phyloP scores from a whole-genome alignment of 2,797 vertebrate genomes.

The Pangasius larnaudii region DNA sequence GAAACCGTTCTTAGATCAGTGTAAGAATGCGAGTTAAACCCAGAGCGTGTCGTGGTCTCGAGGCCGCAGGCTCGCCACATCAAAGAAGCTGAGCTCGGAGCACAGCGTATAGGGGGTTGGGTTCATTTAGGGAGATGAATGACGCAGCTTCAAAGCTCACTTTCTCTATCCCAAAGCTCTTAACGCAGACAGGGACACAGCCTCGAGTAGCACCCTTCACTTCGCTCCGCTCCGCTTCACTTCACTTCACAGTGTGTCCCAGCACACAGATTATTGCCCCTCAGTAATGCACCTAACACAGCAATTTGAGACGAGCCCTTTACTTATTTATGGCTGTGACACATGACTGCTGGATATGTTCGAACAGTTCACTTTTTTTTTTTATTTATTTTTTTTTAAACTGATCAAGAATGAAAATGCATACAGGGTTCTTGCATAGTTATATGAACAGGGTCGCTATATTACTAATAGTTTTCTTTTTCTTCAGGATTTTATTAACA shows the following conservation, averaged over 20 bases:
- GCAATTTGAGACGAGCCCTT: not conserved
- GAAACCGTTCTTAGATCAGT: conserved; percentile 51
- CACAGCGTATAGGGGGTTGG: conserved; percentile 80
- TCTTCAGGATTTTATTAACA: conserved; percentile 88
- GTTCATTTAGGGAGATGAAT: conserved; percentile 84
- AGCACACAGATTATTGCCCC: conserved; percentile 44
- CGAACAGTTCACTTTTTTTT: not conserved
- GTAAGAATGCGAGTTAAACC: conserved; percentile 51
- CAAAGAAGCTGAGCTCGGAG: conserved; percentile 76
- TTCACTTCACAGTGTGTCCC: conserved; percentile 23
- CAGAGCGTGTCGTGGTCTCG: conserved; percentile 48
- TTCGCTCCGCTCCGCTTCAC: not conserved
- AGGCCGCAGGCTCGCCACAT: conserved; percentile 88
- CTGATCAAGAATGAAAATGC: not conserved
- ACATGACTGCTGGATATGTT: not conserved
- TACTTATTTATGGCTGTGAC: conserved; percentile 9
- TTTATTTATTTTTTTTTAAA: not conserved
- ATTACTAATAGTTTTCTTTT: not conserved
- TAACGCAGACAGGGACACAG: conserved; percentile 43
- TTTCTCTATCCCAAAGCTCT: conserved; percentile 75
- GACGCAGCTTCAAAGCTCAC: conserved; percentile 83
- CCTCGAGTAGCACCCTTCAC: conserved; percentile 39
- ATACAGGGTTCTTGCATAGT: not conserved
- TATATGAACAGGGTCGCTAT: too few species aligned
- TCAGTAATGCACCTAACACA: conserved; percentile 39